Percentiles rank a stretch among this genome's conserved stretches.
Evolutionary conservation across 23 tunicate species (phyloP).

Genomic region (Ascidia mentula): DNA sequence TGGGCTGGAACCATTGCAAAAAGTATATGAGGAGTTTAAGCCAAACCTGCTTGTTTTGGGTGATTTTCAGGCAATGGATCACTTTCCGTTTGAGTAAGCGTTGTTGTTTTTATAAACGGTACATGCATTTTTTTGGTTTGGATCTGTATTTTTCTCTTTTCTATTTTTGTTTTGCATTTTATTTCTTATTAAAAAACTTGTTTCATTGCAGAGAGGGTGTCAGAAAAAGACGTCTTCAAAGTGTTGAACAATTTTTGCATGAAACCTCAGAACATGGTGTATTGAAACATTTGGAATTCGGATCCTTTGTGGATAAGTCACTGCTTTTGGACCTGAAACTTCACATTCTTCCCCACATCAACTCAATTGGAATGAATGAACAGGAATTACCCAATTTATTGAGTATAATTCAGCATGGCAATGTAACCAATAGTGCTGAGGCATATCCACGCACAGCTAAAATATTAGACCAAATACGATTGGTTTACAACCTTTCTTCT

Average conservation of each 20-base stretch:
- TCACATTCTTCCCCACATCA: constrained; percentile 59
- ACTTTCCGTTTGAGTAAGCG: constrained; percentile 62
- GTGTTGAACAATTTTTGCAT: constrained; percentile 28
- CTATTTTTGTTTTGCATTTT: no score
- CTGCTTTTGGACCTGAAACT: constrained; percentile 56
- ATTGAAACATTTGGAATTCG: constrained; percentile 85
- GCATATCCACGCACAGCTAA: constrained; percentile 65
- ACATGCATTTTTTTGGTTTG: neutral
- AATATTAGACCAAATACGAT: constrained; percentile 86
- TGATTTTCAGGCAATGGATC: constrained; percentile 87
- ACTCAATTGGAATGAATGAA: constrained; percentile 96
- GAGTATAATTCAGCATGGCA: constrained; percentile 59
- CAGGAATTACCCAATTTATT: constrained; percentile 89
- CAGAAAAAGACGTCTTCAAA: constrained; percentile 19
- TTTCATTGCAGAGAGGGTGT: constrained; percentile 52
- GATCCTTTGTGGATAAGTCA: constrained; percentile 81
- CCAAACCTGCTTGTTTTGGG: constrained; percentile 70
- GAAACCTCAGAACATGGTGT: constrained; percentile 38
- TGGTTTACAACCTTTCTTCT: constrained; percentile 33
- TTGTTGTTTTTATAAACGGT: no score
- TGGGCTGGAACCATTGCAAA: constrained; percentile 57
- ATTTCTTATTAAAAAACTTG: no score
- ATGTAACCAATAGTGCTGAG: constrained; percentile 57
- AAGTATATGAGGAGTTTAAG: constrained; percentile 37
- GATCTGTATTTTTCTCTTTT: neutral